Conservation (phyloP, 30 jellyfish, hydroid and myxozoan genomes). For the Nemopilema nomurai region DNA sequence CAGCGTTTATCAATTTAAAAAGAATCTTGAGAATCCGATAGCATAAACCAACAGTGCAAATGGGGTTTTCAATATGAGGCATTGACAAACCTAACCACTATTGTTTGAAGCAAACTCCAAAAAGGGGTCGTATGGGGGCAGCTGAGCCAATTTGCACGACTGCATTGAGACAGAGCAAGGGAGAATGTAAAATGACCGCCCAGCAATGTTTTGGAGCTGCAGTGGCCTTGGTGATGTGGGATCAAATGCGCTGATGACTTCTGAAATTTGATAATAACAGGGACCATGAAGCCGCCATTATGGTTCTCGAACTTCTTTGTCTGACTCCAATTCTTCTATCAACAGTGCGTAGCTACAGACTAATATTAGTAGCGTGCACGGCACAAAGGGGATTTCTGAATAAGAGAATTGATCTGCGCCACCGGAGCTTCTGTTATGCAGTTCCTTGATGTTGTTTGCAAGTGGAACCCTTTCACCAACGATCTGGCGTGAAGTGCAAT, state of each 20-base stretch:
- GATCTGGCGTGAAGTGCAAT: too few relatives aligned
- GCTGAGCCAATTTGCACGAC: background rate
- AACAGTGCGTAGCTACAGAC: background rate
- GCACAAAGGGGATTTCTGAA: background rate
- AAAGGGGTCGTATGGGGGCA: too few relatives aligned
- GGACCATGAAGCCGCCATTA: background rate
- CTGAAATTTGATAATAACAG: background rate
- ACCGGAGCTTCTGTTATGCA: too few relatives aligned
- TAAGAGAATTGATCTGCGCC: background rate
- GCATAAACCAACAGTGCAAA: too few relatives aligned
- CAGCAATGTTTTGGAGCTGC: background rate
- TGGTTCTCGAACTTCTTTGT: background rate
- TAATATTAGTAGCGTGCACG: background rate
- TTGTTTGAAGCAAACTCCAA: background rate
- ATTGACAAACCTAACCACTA: background rate
- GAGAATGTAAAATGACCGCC: background rate
- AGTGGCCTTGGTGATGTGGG: background rate
- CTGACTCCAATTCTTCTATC: background rate
- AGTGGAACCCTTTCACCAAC: too few relatives aligned
- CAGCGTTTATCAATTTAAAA: too few relatives aligned
- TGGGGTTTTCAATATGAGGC: too few relatives aligned
- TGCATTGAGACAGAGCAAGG: background rate
- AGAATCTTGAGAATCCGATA: too few relatives aligned
- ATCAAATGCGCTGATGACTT: background rate
- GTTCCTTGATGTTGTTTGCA: too few relatives aligned